Percentiles rank a stretch among this genome's conserved stretches.
phyloP scores from a whole-genome alignment of 2,113 vertebrate genomes.

The Narcine bancroftii region DNA sequence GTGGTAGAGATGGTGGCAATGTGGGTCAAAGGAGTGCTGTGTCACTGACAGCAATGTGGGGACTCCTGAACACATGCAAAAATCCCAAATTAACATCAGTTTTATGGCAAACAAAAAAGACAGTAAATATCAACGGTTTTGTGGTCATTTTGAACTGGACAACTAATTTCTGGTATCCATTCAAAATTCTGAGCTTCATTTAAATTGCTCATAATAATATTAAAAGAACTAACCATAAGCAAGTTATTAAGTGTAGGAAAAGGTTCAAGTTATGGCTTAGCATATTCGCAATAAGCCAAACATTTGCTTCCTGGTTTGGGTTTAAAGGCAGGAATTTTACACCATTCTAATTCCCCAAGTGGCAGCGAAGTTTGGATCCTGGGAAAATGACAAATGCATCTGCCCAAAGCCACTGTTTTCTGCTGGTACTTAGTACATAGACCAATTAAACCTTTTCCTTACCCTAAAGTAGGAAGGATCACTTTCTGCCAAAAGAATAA shows the following conservation, averaged over 20 bases:
- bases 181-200: not conserved
- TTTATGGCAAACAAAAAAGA: too few species aligned
- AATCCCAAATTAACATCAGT: too few species aligned
- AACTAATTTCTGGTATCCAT: not conserved
- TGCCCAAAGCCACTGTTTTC: not conserved
- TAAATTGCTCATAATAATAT: not conserved
- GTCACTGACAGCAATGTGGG: too few species aligned
- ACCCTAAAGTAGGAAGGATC: not conserved
- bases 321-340: not conserved
- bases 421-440: not conserved
- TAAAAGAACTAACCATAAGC: not conserved
- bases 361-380: not conserved
- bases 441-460: not conserved
- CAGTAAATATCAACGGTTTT: too few species aligned
- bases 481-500: not conserved
- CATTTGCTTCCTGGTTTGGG: not conserved
- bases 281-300: not conserved
- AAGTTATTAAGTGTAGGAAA: not conserved
- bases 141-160: too few species aligned
- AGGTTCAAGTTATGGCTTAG: too few species aligned
- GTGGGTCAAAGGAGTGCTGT: too few species aligned
- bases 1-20: too few species aligned
- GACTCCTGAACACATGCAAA: too few species aligned
- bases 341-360: too few species aligned
- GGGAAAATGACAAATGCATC: not conserved